These are phyloP conservation scores for Oryzias javanicus DNA, from an alignment of 2,113 vertebrate genomes.

Conservation along the genomic window DNA sequence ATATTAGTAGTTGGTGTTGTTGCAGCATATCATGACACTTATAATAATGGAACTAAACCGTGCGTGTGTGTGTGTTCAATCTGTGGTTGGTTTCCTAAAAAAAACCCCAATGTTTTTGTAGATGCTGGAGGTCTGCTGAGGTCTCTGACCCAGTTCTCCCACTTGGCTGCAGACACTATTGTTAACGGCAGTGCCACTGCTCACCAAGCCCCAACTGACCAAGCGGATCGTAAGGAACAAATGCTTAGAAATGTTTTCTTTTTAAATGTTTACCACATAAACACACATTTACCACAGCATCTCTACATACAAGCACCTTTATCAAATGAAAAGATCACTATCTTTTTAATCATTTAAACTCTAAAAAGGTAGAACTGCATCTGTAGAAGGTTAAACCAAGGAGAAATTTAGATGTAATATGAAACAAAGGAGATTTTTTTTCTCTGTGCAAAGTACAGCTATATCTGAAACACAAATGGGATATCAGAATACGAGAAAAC, in stretches of 20 bases:
- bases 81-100: slow-evolving; percentile 8
- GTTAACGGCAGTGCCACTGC: slow-evolving; percentile 87
- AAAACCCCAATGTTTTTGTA: slow-evolving; percentile 44
- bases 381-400: too few species aligned
- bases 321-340: background rate
- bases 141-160: slow-evolving; percentile 88
- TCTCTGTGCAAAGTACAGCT: too few species aligned
- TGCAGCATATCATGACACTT: too few species aligned
- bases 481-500: too few species aligned
- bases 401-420: too few species aligned
- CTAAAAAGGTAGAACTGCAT: too few species aligned
- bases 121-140: slow-evolving; percentile 86
- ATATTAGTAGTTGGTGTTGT: too few species aligned
- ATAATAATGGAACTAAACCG: too few species aligned
- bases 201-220: slow-evolving; percentile 89
- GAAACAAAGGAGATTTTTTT: too few species aligned
- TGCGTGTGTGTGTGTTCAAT: background rate
- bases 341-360: too few species aligned
- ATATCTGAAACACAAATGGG: too few species aligned
- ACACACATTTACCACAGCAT: background rate
- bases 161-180: slow-evolving; percentile 87
- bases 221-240: slow-evolving; percentile 86
- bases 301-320: background rate
- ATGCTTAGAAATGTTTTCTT: background rate
- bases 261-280: background rate